A percentile compares a stretch with the other conserved stretches of the same genome.
Evolutionary conservation across 2,113 vertebrate genomes (phyloP).

Genomic region (Hippocampus abdominalis): DNA sequence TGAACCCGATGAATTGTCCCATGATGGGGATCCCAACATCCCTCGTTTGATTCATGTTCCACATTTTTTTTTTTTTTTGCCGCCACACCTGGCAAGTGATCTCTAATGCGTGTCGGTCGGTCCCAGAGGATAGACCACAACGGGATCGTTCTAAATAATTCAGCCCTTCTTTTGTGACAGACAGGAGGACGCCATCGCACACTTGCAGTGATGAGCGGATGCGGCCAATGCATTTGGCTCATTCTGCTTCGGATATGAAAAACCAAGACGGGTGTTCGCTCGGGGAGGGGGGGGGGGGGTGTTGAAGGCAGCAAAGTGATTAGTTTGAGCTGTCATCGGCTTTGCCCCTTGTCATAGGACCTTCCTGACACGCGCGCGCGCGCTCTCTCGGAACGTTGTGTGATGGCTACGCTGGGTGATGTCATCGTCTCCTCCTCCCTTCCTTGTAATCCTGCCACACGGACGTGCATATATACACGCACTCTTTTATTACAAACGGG

Average conservation of each 20-base stretch:
- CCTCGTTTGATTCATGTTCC: neutral
- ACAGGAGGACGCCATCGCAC: constrained; percentile 7
- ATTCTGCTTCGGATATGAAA: neutral
- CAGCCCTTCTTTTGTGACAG: constrained; percentile 32
- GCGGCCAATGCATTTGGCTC: neutral
- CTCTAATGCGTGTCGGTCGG: constrained; percentile 38
- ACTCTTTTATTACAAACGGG: neutral
- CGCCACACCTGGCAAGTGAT: constrained; percentile 45
- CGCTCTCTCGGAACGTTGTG: constrained; percentile 18
- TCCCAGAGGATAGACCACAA: constrained; percentile 21
- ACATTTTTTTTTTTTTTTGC: constrained; percentile 24
- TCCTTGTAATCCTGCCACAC: neutral
- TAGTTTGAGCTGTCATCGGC: neutral
- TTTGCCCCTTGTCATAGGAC: constrained; percentile 19
- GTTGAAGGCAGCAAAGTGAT: neutral
- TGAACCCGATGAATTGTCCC: neutral
- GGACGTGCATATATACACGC: neutral
- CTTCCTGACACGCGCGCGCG: neutral
- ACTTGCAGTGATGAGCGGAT: neutral
- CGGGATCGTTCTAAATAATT: constrained; percentile 55
- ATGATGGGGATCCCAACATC: neutral
- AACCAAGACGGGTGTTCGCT: neutral
- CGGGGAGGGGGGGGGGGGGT: no score
- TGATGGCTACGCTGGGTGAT: constrained; percentile 31
- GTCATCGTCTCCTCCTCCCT: constrained; percentile 24